Percentiles rank a stretch among this genome's conserved stretches.
These are phyloP conservation scores for Erebia ligea DNA, from an alignment of 2,888 invertebrate genomes.

Conservation along the genomic window DNA sequence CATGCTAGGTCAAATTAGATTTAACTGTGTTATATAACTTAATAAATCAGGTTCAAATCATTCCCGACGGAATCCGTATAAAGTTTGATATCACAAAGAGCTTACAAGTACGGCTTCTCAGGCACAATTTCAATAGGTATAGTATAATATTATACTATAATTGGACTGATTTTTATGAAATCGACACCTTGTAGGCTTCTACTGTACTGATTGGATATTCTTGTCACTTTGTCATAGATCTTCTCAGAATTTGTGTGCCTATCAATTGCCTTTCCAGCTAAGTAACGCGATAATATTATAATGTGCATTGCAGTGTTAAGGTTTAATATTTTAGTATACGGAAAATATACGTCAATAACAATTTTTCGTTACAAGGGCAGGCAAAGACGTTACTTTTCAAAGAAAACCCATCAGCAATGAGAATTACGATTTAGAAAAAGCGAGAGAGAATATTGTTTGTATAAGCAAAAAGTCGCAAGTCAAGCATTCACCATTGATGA, in stretches of 20 bases:
- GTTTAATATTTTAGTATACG: too few relatives aligned
- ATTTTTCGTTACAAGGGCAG: too few relatives aligned
- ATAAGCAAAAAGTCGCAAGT: neutral
- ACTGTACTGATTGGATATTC: constrained; percentile 20
- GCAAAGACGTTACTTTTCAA: too few relatives aligned
- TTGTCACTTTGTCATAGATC: neutral
- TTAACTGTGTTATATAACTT: neutral
- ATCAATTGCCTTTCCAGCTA: too few relatives aligned
- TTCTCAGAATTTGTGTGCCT: neutral
- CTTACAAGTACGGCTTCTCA: constrained; percentile 56
- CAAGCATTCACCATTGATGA: neutral
- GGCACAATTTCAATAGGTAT: constrained; percentile 40
- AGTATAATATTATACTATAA: constrained; percentile 15
- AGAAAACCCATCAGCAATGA: too few relatives aligned
- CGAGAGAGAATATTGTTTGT: too few relatives aligned
- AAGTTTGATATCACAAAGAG: constrained; percentile 56
- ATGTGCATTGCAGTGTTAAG: too few relatives aligned
- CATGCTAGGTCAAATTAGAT: neutral
- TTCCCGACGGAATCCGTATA: constrained; percentile 62
- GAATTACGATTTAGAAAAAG: too few relatives aligned
- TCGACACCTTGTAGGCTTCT: constrained; percentile 30
- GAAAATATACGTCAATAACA: too few relatives aligned
- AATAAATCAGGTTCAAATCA: constrained; percentile 44
- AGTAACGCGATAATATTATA: too few relatives aligned
- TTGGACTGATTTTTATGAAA: constrained; percentile 32